Percentiles rank a stretch among this genome's conserved stretches.
phyloP scores from a whole-genome alignment of 2,888 invertebrate species.

The Abscondita cerata region DNA sequence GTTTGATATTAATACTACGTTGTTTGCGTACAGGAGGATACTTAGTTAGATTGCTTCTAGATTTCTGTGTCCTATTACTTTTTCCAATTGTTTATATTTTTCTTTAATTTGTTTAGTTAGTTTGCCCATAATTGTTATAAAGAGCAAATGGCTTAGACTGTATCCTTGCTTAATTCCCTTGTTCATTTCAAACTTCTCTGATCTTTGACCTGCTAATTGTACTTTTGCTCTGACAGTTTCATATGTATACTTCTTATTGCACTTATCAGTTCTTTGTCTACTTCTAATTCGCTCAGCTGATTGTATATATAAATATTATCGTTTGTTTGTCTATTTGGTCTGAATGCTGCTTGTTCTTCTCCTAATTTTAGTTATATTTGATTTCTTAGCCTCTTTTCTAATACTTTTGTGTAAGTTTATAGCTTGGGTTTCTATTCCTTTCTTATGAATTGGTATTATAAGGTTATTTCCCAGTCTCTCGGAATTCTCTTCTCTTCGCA shows the following conservation, averaged over 20 bases:
- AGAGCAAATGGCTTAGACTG: too few relatives aligned
- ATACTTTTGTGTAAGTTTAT: too few relatives aligned
- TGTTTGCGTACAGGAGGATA: not conserved
- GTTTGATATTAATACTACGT: constrained; percentile 5
- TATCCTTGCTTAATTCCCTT: constrained; percentile 13
- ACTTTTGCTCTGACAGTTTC: constrained; percentile 11
- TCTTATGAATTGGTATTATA: too few relatives aligned
- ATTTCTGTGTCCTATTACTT: not conserved
- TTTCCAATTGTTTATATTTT: not conserved
- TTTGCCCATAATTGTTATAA: not conserved
- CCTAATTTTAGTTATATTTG: not conserved
- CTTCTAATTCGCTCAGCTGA: constrained; percentile 5
- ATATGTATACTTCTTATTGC: constrained; percentile 1
- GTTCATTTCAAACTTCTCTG: not conserved
- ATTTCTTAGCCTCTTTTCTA: too few relatives aligned
- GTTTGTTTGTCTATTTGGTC: not conserved
- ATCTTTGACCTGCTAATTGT: constrained; percentile 11
- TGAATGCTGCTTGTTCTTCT: constrained; percentile 11
- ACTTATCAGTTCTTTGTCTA: not conserved
- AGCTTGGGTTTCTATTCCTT: too few relatives aligned
- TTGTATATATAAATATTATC: constrained; percentile 2
- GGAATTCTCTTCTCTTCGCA: too few relatives aligned
- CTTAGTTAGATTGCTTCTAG: not conserved
- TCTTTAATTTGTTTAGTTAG: not conserved
- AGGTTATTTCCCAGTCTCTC: too few relatives aligned